Conservation (phyloP, 2,113 vertebrate species). For the Oncorhynchus kisutch region DNA sequence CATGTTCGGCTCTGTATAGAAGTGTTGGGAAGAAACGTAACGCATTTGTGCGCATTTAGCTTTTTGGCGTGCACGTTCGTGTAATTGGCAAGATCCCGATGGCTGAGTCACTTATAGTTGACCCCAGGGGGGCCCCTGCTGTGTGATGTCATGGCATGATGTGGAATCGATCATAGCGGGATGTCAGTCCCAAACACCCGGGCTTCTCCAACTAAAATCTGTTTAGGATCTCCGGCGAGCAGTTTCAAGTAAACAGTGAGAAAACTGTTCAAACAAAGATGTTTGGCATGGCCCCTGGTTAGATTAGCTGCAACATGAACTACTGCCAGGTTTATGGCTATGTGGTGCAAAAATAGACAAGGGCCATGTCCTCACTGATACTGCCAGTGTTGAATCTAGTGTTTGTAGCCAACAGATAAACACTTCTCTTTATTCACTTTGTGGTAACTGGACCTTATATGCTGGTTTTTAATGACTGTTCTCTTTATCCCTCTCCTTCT, state of each 20-base stretch:
- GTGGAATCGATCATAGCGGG: constrained; percentile 35
- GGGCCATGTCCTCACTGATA: too few relatives aligned
- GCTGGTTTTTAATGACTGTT: constrained; percentile 2
- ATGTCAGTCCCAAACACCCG: constrained; percentile 40
- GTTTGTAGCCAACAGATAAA: constrained; percentile 20
- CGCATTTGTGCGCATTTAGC: not conserved
- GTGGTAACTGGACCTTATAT: not conserved
- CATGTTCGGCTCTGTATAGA: not conserved
- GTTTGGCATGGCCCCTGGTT: constrained; percentile 41
- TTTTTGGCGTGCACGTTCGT: not conserved
- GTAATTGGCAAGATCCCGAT: constrained; percentile 4
- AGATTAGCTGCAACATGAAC: constrained; percentile 46
- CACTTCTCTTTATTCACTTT: constrained; percentile 17
- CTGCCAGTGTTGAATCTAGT: constrained; percentile 12
- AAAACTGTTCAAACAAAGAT: constrained; percentile 56
- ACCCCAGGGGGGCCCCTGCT: not conserved
- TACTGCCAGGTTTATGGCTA: constrained; percentile 38
- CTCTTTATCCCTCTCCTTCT: not conserved
- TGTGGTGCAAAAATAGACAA: constrained; percentile 31
- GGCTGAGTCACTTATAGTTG: constrained; percentile 6
- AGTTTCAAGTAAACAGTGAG: constrained; percentile 62
- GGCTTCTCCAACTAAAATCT: constrained; percentile 59
- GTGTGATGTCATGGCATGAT: constrained; percentile 27
- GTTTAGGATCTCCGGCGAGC: constrained; percentile 49
- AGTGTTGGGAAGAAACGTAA: not conserved